A percentile compares a stretch with the other conserved stretches of the same genome.
These are phyloP conservation scores for Callinectes sapidus DNA, from an alignment of 2,888 invertebrate species.

Conservation along the genomic window DNA sequence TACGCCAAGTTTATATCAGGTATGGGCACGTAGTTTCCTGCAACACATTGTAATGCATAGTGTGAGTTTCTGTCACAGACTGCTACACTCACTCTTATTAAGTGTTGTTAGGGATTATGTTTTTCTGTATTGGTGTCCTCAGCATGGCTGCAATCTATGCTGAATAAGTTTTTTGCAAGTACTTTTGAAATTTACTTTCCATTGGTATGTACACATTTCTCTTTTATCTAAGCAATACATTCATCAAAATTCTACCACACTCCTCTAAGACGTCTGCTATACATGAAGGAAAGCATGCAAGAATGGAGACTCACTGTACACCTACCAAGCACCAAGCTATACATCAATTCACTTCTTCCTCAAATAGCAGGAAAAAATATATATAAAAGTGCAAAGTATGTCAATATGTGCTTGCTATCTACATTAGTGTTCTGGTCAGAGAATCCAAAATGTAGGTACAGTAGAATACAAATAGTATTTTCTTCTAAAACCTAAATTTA, in stretches of 20 bases:
- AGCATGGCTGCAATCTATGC: background rate
- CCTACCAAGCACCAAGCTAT: background rate
- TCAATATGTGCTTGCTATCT: no score
- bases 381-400: no score
- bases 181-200: background rate
- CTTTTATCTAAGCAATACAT: background rate
- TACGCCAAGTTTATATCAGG: slow-evolving; percentile 62
- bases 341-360: background rate
- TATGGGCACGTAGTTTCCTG: slow-evolving; percentile 64
- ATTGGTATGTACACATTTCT: background rate
- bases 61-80: background rate
- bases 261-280: background rate
- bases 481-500: no score
- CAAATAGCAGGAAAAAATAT: background rate
- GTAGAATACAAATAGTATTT: no score
- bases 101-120: background rate
- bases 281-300: background rate
- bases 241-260: background rate
- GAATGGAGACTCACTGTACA: background rate
- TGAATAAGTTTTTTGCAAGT: background rate
- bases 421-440: no score
- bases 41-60: slow-evolving; percentile 39
- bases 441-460: no score
- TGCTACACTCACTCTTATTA: background rate
- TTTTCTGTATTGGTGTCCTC: background rate